Base-by-base conservation (phyloP, 37 sponge, comb jelly and placozoan species). In the Bolinopsis microptera region DNA sequence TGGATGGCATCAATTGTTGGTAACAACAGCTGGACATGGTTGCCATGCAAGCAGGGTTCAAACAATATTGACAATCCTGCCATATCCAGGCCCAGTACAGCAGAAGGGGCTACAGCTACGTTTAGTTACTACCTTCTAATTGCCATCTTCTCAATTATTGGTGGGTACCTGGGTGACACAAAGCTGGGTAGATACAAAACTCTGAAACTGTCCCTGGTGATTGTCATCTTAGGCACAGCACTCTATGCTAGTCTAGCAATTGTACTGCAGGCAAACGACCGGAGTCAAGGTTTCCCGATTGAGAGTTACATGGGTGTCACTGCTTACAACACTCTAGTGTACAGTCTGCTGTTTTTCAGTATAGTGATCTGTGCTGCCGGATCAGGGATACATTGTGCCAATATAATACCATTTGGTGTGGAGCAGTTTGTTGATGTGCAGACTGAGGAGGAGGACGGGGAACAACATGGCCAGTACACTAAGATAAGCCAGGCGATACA, bases 151-250 rank as follows among this genome's bases (percentile, higher is more conserved):
- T 70, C 74, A 22, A 70, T 70, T 28, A 3, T 28, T n/a, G 74
- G 74, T 8, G 74, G 74, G 2, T 70, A 70, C 74, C 21, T 70
- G 74, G 74, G 74, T 22, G 74, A 70, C 26, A 70, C 74, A 70
- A 70, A 22, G 26, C 74, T 70, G 25, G 74, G 74, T n/a, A 70
- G 74, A 22, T 70, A 70, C 74, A 22, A 26, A 3, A 70, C 74
- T 22, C 3, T 70, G 74, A 70, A 26, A 26, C 26, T 70, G 25
- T 22, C 74, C 21, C 28, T 70, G 74, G 5, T 22, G 3, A 3
- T 70, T 28, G 25, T 26, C 21, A 26, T 70, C 21, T 2, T 70
- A 70, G 74, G 74, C 5, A 70, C 74, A 70, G 25, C 74, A 24
- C 74, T 70, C 30, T 70, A 70, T 70, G 28, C 30, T n/a, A 26